Conservation (phyloP, 2,113 vertebrate species). For the Chionodraco myersi region DNA sequence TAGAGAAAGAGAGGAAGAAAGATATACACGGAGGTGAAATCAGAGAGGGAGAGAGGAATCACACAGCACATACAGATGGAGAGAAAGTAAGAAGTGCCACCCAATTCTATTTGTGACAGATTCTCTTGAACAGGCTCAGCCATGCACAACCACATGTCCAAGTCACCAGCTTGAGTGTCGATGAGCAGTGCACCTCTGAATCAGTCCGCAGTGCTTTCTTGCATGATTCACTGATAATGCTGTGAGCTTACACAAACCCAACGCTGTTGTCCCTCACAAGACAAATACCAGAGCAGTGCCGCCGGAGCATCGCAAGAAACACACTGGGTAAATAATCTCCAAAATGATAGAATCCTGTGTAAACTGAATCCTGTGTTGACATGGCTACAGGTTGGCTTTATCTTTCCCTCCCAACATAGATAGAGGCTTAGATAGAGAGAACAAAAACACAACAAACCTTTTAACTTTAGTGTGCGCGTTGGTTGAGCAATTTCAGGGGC, state of each 20-base stretch:
- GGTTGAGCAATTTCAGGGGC: no score
- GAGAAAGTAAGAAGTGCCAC: conserved; percentile 51
- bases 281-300: conserved; percentile 50
- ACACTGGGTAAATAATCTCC: conserved; percentile 51
- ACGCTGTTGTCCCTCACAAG: conserved; percentile 48
- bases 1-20: conserved; percentile 34
- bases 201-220: conserved; percentile 43
- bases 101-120: conserved; percentile 67
- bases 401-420: conserved; percentile 15
- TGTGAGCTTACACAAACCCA: conserved; percentile 47
- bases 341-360: conserved; percentile 61
- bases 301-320: conserved; percentile 39
- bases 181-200: conserved; percentile 63
- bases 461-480: no score
- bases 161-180: conserved; percentile 72
- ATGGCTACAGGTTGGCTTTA: conserved; percentile 10
- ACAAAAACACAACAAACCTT: conserved; percentile 12
- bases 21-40: conserved; percentile 17
- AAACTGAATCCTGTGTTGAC: conserved; percentile 45
- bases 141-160: conserved; percentile 72
- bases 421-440: neutral
- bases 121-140: conserved; percentile 65
- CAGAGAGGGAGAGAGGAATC: conserved; percentile 9
- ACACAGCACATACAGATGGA: conserved; percentile 29
- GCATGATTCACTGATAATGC: conserved; percentile 60